Percentiles rank a stretch among this genome's conserved stretches.
Evolutionary conservation across 2,113 vertebrate genomes (phyloP).

Genomic region (Cyanocitta stelleri): DNA sequence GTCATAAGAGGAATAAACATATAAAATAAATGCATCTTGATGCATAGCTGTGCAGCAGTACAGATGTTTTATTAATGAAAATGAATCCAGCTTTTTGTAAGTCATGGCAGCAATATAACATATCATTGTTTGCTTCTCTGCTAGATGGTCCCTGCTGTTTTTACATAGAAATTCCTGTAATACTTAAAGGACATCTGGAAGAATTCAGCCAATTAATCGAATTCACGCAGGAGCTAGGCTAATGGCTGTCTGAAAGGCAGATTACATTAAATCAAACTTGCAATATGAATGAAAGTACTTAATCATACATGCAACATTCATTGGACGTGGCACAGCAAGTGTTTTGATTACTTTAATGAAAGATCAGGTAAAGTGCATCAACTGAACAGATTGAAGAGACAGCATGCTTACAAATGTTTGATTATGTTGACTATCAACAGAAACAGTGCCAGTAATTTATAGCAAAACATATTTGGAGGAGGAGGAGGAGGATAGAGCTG

Average conservation of each 20-base stretch:
- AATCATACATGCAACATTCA: conserved; percentile 86
- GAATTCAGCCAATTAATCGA: conserved; percentile 86
- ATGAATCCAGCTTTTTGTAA: conserved; percentile 82
- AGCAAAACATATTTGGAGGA: conserved; percentile 74
- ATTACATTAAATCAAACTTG: conserved; percentile 86
- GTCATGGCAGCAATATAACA: conserved; percentile 81
- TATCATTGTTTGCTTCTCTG: conserved; percentile 79
- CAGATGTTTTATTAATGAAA: conserved; percentile 87
- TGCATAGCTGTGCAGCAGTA: conserved; percentile 77
- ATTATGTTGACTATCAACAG: conserved; percentile 83
- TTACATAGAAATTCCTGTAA: conserved; percentile 85
- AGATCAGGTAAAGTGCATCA: conserved; percentile 86
- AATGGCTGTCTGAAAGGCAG: conserved; percentile 84
- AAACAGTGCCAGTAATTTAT: conserved; percentile 78
- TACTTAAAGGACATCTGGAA: conserved; percentile 86
- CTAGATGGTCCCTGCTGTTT: conserved; percentile 79
- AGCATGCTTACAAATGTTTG: conserved; percentile 83
- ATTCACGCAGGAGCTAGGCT: conserved; percentile 79
- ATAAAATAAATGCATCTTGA: conserved; percentile 81
- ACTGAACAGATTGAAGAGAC: conserved; percentile 80
- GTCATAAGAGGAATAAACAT: conserved; percentile 74
- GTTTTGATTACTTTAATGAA: conserved; percentile 85
- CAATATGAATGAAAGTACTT: conserved; percentile 84
- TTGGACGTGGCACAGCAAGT: conserved; percentile 80
- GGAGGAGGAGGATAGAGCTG: conserved; percentile 35